These are phyloP conservation scores for Epinotia ramella DNA, from an alignment of 2,888 invertebrate genomes.

Conservation along the genomic window DNA sequence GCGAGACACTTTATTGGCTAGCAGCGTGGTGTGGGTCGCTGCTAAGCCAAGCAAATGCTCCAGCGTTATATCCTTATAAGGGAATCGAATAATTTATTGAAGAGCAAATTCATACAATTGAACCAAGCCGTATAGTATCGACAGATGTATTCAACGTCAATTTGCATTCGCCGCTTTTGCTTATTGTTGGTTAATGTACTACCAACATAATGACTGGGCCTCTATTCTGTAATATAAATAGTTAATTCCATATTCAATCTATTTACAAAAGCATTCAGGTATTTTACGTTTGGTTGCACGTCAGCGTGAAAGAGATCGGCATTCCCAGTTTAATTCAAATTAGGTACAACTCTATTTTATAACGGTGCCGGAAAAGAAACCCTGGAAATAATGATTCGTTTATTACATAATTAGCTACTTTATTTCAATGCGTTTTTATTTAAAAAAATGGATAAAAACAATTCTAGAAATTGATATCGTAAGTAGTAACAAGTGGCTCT, in stretches of 20 bases:
- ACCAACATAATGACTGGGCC: background rate
- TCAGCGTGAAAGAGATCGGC: background rate
- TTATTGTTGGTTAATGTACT: conserved; percentile 3
- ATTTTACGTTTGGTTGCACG: background rate
- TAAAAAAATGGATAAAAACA: too few relatives aligned
- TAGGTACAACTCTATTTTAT: too few relatives aligned
- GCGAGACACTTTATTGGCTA: conserved; percentile 49
- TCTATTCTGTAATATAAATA: background rate
- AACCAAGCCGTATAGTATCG: conserved; percentile 24
- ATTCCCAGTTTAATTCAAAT: background rate
- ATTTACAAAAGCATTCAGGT: background rate
- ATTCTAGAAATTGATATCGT: too few relatives aligned
- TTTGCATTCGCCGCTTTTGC: conserved; percentile 29
- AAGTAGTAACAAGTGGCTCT: too few relatives aligned
- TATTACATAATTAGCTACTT: too few relatives aligned
- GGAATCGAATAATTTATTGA: conserved; percentile 43
- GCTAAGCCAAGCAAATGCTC: conserved; percentile 42
- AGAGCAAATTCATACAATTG: conserved; percentile 41
- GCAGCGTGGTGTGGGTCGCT: conserved; percentile 44
- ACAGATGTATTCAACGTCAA: conserved; percentile 36
- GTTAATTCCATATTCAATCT: background rate
- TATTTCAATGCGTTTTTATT: too few relatives aligned
- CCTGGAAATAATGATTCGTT: too few relatives aligned
- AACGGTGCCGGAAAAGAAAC: too few relatives aligned
- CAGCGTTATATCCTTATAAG: conserved; percentile 40